phyloP scores from a whole-genome alignment of 2,888 invertebrate species.

The Rhogogaster chlorosoma region DNA sequence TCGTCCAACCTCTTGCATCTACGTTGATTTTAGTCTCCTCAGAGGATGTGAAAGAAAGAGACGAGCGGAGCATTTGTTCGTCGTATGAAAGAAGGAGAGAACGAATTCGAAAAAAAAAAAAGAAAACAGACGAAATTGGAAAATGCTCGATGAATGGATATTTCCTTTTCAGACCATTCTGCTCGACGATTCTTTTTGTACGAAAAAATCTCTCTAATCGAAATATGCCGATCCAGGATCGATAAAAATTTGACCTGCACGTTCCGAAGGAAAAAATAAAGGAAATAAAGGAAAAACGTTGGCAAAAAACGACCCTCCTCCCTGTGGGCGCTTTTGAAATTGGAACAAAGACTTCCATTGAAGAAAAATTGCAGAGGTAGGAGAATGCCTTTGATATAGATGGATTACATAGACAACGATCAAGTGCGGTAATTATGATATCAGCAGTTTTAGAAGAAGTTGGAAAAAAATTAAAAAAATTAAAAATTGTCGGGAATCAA shows the following conservation, averaged over 20 bases:
- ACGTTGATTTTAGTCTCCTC: not conserved
- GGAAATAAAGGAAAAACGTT: not conserved
- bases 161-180: not conserved
- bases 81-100: not conserved
- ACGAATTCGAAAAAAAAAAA: not conserved
- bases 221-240: not conserved
- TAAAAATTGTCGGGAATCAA: not conserved
- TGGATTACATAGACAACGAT: not conserved
- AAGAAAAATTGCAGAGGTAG: not conserved
- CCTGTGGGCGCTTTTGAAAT: not conserved
- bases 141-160: not conserved
- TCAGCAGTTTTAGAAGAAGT: slow-evolving; percentile 11
- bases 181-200: not conserved
- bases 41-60: not conserved
- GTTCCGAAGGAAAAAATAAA: not conserved
- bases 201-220: not conserved
- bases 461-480: not conserved
- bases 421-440: not conserved
- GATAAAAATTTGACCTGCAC: not conserved
- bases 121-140: not conserved
- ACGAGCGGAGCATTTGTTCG: not conserved
- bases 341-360: slow-evolving; percentile 19
- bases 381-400: slow-evolving; percentile 17
- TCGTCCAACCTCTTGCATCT: not conserved
- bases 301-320: slow-evolving; percentile 33